Evolutionary conservation across 1,140 invertebrate genomes (phyloP).

Genomic region (Pogonus chalceus): DNA sequence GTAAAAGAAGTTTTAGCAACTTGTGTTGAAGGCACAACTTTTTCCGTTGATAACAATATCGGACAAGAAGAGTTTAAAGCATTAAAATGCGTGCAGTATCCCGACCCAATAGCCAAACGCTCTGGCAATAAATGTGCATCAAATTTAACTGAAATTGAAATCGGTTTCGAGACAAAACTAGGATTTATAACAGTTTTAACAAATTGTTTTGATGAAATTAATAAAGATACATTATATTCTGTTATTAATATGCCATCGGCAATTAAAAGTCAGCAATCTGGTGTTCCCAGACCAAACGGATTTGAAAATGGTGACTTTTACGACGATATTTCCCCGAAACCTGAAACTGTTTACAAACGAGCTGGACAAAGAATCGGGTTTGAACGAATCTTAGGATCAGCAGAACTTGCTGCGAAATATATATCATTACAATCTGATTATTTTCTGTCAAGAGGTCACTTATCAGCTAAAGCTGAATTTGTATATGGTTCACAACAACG

Average conservation of each 20-base stretch:
- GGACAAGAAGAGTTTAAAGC: background rate
- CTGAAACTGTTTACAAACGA: conserved; percentile 25
- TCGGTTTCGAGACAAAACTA: conserved; percentile 25
- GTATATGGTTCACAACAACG: conserved; percentile 50
- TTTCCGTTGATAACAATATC: background rate
- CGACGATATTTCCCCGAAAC: conserved; percentile 13
- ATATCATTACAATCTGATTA: conserved; percentile 22
- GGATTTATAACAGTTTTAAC: too few species aligned
- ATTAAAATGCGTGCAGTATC: background rate
- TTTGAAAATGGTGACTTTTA: conserved; percentile 30
- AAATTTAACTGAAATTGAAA: conserved; percentile 17
- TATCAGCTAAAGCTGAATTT: conserved; percentile 56
- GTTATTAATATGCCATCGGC: conserved; percentile 22
- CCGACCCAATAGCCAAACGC: background rate
- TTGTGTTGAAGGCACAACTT: background rate
- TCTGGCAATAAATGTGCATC: background rate
- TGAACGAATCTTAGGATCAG: conserved; percentile 25
- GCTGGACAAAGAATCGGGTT: conserved; percentile 26
- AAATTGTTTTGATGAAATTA: too few species aligned
- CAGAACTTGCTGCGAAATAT: conserved; percentile 21
- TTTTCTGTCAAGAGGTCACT: conserved; percentile 51
- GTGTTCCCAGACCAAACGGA: conserved; percentile 24
- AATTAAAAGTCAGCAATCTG: conserved; percentile 24
- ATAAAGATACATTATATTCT: too few species aligned
- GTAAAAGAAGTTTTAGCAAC: background rate